These are phyloP conservation scores for Crocidura indochinensis DNA, from an alignment of 2,797 vertebrate species.

Conservation along the genomic window DNA sequence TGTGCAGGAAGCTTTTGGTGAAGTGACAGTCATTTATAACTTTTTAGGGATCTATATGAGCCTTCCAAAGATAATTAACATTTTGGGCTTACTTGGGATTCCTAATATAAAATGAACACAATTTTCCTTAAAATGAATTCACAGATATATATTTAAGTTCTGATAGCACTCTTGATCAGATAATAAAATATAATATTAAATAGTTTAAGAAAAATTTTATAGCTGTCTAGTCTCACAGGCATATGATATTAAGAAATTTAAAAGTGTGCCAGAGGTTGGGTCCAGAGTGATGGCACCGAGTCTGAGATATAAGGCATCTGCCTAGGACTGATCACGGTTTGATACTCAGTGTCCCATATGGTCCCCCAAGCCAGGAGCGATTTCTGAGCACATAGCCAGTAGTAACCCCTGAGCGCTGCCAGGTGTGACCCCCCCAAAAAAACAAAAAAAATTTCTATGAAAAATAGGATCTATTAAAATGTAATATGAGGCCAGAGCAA, in stretches of 20 bases:
- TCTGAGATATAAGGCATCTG: no score
- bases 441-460: constrained; percentile 41
- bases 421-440: no score
- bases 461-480: constrained; percentile 26
- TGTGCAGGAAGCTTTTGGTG: neutral
- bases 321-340: no score
- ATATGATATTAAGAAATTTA: neutral
- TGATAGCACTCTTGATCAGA: neutral
- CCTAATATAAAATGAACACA: neutral
- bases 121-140: neutral
- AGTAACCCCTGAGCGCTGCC: no score
- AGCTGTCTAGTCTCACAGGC: neutral
- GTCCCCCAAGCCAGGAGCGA: no score
- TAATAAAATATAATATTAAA: constrained; percentile 29
- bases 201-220: constrained; percentile 1
- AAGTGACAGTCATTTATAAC: neutral
- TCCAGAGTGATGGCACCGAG: no score
- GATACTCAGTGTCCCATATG: no score
- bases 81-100: neutral
- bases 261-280: no score
- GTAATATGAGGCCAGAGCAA: neutral
- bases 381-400: no score
- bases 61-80: neutral
- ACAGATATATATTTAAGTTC: neutral
- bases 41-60: neutral